Base-by-base conservation (phyloP, 2,797 vertebrate species). In the Scolopax rusticola region DNA sequence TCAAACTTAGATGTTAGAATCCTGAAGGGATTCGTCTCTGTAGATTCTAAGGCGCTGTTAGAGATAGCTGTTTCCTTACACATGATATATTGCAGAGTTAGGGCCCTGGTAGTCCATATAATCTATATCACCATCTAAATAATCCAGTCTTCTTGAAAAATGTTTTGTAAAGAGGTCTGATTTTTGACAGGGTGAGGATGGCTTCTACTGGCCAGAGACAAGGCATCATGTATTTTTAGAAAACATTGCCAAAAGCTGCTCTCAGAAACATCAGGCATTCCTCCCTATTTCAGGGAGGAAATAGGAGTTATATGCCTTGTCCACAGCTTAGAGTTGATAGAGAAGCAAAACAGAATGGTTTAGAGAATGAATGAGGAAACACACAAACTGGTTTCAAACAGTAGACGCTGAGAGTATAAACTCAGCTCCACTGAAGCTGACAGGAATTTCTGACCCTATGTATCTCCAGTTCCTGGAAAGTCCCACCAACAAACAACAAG, bases 391-490 rank as follows among this genome's bases (percentile, higher is more conserved):
- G 25, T 84, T 86, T 64, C 67, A 95, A 74, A 61, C 16, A 77
- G n/a, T 25, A 86, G 75, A 84, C 38, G 9, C 59, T 50, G 45
- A 74, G 69, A 14, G 36, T 47, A 27, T 45, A 82, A 95, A 74
- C 15, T 45, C 41, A 1, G 56, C n/a, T 76, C 43, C 45, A 32
- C 18, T 61, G 69, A 73, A 88, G 63, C 71, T 63, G 67, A 59
- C 67, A 87, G 50, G 71, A 85, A 75, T 95, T 92, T 91, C 79
- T 97, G 91, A 96, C 93, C 95, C n/a, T 32, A 3, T 91, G 91
- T 92, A 80, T 95, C 88, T 71, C 41, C 60, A 84, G 71, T 97
- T 97, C 96, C 94, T 97, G 95, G 95, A 94, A 97, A 95, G 90
- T 79, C 73, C 80, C 69, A 91, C 57, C 47, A 95, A 73, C 88